phyloP scores from a whole-genome alignment of 2,888 invertebrate genomes.

The Hedychridium roseum region DNA sequence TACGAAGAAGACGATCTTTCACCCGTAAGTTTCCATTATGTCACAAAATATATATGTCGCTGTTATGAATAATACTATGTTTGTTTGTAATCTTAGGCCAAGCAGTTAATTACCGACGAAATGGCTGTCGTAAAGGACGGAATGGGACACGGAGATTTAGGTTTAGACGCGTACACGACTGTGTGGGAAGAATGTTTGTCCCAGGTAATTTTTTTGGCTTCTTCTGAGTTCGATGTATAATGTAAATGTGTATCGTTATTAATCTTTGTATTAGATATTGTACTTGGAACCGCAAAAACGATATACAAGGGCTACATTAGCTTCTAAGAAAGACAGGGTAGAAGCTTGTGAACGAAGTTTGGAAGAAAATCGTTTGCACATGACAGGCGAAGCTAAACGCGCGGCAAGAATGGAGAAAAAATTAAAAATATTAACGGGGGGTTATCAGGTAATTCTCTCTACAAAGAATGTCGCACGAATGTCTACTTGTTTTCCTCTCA shows the following conservation, averaged over 20 bases:
- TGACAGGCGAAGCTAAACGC: conserved; percentile 95
- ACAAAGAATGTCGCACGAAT: neutral
- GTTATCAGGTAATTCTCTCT: conserved; percentile 73
- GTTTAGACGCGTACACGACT: conserved; percentile 89
- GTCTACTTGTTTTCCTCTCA: neutral
- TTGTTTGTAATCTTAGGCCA: conserved; percentile 64
- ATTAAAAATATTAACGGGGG: conserved; percentile 92
- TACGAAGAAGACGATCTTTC: conserved; percentile 74
- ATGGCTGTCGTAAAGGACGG: conserved; percentile 90
- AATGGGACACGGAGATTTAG: conserved; percentile 95
- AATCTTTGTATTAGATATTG: conserved; percentile 70
- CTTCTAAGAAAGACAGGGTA: conserved; percentile 94
- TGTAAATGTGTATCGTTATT: neutral
- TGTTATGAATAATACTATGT: neutral
- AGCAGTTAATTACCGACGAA: conserved; percentile 76
- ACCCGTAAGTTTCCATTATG: conserved; percentile 48
- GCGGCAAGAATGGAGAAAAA: conserved; percentile 99
- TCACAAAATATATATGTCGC: neutral
- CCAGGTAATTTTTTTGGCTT: conserved; percentile 69
- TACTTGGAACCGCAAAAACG: conserved; percentile 91
- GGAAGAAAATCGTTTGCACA: conserved; percentile 92
- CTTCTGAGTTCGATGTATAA: neutral
- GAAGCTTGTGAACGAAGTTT: conserved; percentile 92
- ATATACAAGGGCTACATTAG: conserved; percentile 93
- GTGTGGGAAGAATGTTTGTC: conserved; percentile 97